phyloP scores from a whole-genome alignment of 2,113 vertebrate genomes.

The Piprites chloris region DNA sequence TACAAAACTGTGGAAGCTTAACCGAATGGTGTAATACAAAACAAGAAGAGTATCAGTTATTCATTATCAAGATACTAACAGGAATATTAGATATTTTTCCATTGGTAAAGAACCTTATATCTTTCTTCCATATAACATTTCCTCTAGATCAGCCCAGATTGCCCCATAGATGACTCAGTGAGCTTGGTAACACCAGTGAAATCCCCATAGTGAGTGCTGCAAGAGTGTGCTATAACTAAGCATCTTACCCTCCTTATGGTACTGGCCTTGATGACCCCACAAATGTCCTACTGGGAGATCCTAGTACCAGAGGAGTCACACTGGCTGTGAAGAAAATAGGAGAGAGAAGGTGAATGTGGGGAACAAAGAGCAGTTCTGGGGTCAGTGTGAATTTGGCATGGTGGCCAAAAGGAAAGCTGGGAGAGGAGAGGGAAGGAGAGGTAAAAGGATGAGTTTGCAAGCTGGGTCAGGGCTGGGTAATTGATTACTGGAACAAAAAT shows the following conservation, averaged over 20 bases:
- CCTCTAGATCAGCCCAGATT: background rate
- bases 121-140: background rate
- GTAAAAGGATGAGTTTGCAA: background rate
- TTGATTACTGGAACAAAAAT: background rate
- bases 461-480: background rate
- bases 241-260: accelerated
- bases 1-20: background rate
- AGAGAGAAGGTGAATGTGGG: background rate
- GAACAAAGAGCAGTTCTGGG: background rate
- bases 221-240: background rate
- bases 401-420: background rate
- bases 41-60: background rate
- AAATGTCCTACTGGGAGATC: accelerated
- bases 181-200: background rate
- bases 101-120: background rate
- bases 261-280: background rate
- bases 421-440: background rate
- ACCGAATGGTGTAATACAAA: background rate
- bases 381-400: accelerated
- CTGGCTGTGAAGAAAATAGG: background rate
- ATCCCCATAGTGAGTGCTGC: background rate
- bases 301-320: background rate
- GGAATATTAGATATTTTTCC: background rate
- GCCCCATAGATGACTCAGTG: background rate
- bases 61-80: background rate